Evolutionary conservation across 2,113 vertebrate genomes (phyloP).

Genomic region (Suricata suricatta): DNA sequence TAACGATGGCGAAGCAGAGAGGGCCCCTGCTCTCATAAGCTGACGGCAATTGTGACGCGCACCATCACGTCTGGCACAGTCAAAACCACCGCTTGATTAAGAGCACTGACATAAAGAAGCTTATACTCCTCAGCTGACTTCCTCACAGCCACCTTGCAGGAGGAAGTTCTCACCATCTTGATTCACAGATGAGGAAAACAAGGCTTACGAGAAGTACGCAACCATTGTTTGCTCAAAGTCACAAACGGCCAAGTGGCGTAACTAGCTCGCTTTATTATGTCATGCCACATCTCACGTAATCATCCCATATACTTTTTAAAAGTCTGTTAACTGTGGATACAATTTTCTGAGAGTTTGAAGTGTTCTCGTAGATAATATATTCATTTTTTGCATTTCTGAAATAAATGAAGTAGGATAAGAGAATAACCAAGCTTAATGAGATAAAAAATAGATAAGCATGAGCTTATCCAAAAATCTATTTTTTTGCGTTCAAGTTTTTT

Average conservation of each 20-base stretch:
- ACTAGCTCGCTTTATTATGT: neutral
- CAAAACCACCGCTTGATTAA: neutral
- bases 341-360: conserved; percentile 2
- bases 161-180: neutral
- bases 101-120: neutral
- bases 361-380: neutral
- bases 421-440: neutral
- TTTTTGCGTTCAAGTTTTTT: neutral
- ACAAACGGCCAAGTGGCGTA: neutral
- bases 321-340: neutral
- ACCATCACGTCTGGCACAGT: neutral
- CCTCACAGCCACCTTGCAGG: neutral
- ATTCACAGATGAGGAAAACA: neutral
- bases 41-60: neutral
- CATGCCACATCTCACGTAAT: neutral
- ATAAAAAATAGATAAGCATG: neutral
- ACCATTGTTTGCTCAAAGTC: neutral
- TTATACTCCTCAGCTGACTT: neutral
- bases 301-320: neutral
- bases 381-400: conserved; percentile 51
- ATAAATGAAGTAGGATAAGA: conserved; percentile 26
- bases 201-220: neutral
- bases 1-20: neutral
- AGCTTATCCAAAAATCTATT: neutral
- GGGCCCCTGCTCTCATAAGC: neutral